Conservation (phyloP, 2,888 invertebrate genomes). For the Metacarcinus magister region DNA sequence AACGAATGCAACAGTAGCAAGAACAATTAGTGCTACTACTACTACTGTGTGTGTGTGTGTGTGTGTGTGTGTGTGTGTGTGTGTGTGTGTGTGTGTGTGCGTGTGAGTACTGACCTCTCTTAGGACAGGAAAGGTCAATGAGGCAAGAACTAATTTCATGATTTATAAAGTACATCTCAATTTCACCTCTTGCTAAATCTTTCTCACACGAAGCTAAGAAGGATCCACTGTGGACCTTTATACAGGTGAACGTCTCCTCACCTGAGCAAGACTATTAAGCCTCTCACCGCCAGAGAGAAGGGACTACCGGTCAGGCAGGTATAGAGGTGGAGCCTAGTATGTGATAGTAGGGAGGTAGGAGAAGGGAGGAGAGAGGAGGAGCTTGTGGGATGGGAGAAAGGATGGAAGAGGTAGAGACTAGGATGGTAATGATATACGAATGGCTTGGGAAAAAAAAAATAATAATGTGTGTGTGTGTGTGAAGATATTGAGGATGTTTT, state of each 20-base stretch:
- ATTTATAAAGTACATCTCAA: background rate
- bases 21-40: background rate
- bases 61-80: constrained; percentile 26
- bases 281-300: constrained; percentile 14
- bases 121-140: background rate
- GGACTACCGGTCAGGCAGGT: constrained; percentile 13
- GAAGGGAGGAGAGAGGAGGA: background rate
- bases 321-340: background rate
- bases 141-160: background rate
- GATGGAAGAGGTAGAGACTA: background rate
- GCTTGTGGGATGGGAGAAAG: background rate
- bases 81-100: constrained; percentile 15
- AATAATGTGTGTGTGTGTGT: background rate
- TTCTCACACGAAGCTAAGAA: background rate
- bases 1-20: background rate
- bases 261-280: background rate
- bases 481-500: background rate
- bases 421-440: background rate
- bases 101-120: background rate
- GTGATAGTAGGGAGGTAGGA: background rate
- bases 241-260: background rate
- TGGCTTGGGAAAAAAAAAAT: background rate
- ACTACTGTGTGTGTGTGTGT: constrained; percentile 26
- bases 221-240: background rate
- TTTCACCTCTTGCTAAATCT: background rate